A percentile compares a stretch with the other conserved stretches of the same genome.
phyloP scores from a whole-genome alignment of 2,797 vertebrate genomes.

The Peromyscus melanophrys region DNA sequence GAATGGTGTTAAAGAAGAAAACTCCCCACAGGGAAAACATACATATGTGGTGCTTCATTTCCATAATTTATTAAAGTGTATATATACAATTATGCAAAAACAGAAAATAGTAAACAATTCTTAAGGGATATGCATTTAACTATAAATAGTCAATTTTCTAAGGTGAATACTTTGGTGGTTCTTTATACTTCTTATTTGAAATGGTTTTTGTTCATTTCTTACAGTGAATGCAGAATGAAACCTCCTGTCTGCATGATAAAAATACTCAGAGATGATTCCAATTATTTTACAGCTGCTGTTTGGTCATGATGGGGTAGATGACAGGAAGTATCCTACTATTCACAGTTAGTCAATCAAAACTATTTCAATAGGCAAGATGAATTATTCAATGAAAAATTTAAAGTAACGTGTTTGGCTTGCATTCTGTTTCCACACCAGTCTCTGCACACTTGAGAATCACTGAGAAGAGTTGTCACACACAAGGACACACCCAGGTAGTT shows the following conservation, averaged over 20 bases:
- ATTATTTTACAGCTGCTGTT: conserved; percentile 39
- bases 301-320: not conserved
- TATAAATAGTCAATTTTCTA: not conserved
- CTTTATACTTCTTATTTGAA: not conserved
- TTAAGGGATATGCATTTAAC: not conserved
- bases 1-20: not conserved
- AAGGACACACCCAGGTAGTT: not conserved
- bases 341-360: conserved; percentile 25
- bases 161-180: not conserved
- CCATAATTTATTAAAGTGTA: not conserved
- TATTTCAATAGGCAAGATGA: not conserved
- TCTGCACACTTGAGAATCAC: not conserved
- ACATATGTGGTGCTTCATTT: not conserved
- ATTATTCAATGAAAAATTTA: not conserved
- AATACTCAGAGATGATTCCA: not conserved
- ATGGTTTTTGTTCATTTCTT: not conserved
- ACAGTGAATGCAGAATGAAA: not conserved
- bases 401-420: not conserved
- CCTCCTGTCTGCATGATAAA: not conserved
- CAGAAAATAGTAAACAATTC: conserved; percentile 6
- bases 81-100: not conserved
- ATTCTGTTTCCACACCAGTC: not conserved
- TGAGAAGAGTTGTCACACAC: not conserved
- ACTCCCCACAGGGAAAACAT: not conserved
- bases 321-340: not conserved